phyloP scores from a whole-genome alignment of 2,113 vertebrate genomes.

The Pelvicachromis taeniatus region DNA sequence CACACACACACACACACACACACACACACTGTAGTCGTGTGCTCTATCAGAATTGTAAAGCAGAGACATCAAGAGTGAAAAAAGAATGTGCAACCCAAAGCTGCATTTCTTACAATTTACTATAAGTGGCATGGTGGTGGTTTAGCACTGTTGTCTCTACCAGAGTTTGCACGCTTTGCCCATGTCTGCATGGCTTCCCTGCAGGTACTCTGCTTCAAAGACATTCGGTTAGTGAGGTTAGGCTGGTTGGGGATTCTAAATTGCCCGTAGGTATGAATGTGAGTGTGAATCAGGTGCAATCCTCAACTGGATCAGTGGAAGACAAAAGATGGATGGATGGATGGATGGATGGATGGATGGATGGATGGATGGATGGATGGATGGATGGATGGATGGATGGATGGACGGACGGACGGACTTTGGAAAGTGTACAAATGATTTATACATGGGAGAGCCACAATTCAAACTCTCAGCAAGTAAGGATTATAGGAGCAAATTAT shows the following conservation, averaged over 20 bases:
- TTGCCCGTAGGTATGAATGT: neutral
- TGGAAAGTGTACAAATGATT: neutral
- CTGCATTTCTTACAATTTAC: neutral
- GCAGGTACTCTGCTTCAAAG: neutral
- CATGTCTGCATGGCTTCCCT: neutral
- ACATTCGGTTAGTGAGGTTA: neutral
- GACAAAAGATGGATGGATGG: neutral
- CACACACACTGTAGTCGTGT: neutral
- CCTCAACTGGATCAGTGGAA: neutral
- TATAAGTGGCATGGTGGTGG: neutral
- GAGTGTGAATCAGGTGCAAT: neutral
- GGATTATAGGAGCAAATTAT: neutral
- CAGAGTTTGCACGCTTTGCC: neutral
- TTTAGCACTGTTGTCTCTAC: neutral
- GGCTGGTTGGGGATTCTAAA: neutral
- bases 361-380: neutral
- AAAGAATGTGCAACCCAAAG: neutral
- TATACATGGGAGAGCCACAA: neutral
- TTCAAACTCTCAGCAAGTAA: neutral
- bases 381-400: neutral
- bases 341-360: neutral
- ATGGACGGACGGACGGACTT: neutral
- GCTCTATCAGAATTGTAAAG: slow-evolving; percentile 17
- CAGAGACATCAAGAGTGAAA: neutral
- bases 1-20: slow-evolving; percentile 9